Conservation (phyloP, 2,888 invertebrate species). For the Mystacides longicornis region DNA sequence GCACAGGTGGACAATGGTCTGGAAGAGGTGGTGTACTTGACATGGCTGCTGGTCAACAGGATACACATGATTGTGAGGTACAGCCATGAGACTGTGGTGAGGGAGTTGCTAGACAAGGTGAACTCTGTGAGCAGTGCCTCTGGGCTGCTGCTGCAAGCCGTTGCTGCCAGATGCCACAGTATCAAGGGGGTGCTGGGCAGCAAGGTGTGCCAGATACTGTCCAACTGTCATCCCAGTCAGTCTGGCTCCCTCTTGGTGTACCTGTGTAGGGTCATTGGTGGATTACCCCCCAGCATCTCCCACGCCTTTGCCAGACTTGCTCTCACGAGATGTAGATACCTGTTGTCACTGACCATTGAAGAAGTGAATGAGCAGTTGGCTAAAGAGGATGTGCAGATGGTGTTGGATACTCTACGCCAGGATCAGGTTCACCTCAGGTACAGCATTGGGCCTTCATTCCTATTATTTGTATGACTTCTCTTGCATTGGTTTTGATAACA, state of each 20-base stretch:
- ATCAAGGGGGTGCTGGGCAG: conserved; percentile 36
- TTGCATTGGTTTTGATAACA: background rate
- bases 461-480: too few species aligned
- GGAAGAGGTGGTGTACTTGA: conserved; percentile 62
- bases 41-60: conserved; percentile 70
- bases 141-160: conserved; percentile 62
- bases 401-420: conserved; percentile 54
- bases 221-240: conserved; percentile 60
- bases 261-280: conserved; percentile 59
- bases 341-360: conserved; percentile 55
- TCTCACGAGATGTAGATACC: conserved; percentile 57
- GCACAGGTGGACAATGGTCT: conserved; percentile 58
- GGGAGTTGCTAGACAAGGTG: conserved; percentile 33
- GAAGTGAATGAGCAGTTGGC: conserved; percentile 57
- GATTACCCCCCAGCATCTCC: conserved; percentile 50
- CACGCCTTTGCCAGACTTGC: conserved; percentile 57
- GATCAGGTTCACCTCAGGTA: conserved; percentile 55
- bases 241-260: conserved; percentile 68
- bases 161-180: conserved; percentile 56
- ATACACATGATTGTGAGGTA: conserved; percentile 59
- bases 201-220: conserved; percentile 61
- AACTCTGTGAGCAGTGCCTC: conserved; percentile 57
- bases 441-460: background rate
- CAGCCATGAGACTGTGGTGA: conserved; percentile 58
- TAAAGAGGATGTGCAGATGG: conserved; percentile 59